Conservation (phyloP, 92 coral and sea anemone species). For the Chrysogorgia sp. region DNA sequence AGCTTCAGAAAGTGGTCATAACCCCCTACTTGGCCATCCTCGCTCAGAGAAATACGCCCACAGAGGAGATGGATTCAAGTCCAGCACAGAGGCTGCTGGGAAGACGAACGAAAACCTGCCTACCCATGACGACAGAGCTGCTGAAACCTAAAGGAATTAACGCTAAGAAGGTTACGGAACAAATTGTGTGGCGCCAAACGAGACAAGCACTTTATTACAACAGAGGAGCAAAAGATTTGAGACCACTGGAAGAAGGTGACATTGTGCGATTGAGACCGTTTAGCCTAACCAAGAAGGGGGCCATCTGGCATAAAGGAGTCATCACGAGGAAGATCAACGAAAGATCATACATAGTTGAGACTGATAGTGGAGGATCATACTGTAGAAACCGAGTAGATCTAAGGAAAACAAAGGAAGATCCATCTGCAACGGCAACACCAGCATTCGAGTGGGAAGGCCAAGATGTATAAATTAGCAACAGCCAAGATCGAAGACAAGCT, state of each 20-base stretch:
- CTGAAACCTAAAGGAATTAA: neutral
- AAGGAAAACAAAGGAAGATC: no score
- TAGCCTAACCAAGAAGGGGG: neutral
- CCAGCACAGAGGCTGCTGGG: slow-evolving; percentile 25
- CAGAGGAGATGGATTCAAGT: slow-evolving; percentile 17
- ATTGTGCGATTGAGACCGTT: slow-evolving; percentile 18
- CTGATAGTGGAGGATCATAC: slow-evolving; percentile 14
- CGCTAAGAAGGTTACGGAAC: no score
- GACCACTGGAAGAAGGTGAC: slow-evolving; percentile 11
- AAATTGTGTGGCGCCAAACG: no score
- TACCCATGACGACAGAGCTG: slow-evolving; percentile 9
- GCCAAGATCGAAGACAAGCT: no score
- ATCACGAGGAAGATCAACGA: no score
- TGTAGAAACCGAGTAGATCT: slow-evolving; percentile 28
- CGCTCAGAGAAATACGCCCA: no score
- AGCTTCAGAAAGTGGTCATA: neutral
- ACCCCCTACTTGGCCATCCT: slow-evolving; percentile 12
- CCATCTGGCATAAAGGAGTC: slow-evolving; percentile 14
- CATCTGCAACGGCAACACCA: no score
- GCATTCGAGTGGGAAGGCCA: no score
- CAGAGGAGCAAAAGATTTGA: no score
- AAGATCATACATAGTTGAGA: no score
- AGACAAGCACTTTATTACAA: no score
- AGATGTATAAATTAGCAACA: no score
- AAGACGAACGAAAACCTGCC: slow-evolving; percentile 13